Evolutionary conservation across 2,797 vertebrate genomes (phyloP).

Genomic region (Chiloscyllium punctatum): DNA sequence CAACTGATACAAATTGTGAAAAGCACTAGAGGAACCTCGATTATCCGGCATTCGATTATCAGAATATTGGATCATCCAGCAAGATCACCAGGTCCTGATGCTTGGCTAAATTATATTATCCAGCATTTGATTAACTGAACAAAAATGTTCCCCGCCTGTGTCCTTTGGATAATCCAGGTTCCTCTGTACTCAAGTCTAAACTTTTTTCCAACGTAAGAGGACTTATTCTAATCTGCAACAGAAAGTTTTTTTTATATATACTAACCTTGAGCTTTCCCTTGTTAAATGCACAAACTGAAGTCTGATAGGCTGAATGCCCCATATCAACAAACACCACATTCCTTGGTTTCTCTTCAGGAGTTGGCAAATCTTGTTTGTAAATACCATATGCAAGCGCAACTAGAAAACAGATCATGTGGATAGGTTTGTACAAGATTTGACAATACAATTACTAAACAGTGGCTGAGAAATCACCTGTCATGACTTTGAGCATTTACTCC

Average conservation of each 20-base stretch:
- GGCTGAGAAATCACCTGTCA: background rate
- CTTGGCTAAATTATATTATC: too few species aligned
- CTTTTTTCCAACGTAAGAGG: too few species aligned
- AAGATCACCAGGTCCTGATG: too few species aligned
- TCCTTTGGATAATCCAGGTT: too few species aligned
- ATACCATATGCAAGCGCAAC: slow-evolving; percentile 69
- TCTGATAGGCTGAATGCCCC: slow-evolving; percentile 68
- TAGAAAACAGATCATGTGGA: slow-evolving; percentile 42
- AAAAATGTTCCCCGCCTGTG: too few species aligned
- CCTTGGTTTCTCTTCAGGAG: slow-evolving; percentile 64
- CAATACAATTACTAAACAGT: background rate
- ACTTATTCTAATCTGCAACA: too few species aligned
- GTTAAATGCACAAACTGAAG: slow-evolving; percentile 68
- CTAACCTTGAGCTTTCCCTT: slow-evolving; percentile 70
- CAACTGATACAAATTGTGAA: background rate
- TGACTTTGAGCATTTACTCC: background rate
- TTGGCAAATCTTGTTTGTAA: slow-evolving; percentile 68
- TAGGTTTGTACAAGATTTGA: background rate
- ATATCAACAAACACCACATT: slow-evolving; percentile 68
- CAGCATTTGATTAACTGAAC: too few species aligned
- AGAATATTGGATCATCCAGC: too few species aligned
- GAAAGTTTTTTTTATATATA: background rate
- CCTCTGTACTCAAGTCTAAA: too few species aligned
- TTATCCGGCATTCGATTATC: too few species aligned
- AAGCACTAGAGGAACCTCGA: background rate